A percentile compares a stretch with the other conserved stretches of the same genome.
Conservation (phyloP, 2,888 invertebrate genomes). For the Cyrtodaria siliqua region DNA sequence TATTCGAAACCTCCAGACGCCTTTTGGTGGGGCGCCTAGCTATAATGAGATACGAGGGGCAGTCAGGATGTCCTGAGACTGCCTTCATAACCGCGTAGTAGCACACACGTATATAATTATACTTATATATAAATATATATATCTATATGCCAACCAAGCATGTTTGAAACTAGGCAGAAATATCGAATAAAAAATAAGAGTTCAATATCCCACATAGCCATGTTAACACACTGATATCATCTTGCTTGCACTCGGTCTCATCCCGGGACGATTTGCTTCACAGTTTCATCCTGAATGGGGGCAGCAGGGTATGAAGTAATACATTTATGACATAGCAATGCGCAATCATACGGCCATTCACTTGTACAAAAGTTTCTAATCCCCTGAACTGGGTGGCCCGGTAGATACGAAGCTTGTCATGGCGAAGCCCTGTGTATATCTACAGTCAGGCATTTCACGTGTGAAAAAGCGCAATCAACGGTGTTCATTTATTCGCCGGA, state of each 20-base stretch:
- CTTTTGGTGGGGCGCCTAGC: too few species aligned
- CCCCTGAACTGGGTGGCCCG: conserved; percentile 46
- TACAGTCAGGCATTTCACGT: background rate
- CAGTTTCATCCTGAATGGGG: conserved; percentile 19
- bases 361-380: conserved; percentile 39
- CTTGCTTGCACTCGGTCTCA: conserved; percentile 22
- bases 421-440: background rate
- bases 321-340: conserved; percentile 40
- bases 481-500: background rate
- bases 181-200: too few species aligned
- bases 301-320: conserved; percentile 43
- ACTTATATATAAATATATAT: too few species aligned
- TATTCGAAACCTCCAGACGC: too few species aligned
- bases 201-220: background rate
- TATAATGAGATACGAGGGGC: too few species aligned
- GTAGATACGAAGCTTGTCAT: background rate
- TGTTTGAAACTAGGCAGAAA: too few species aligned
- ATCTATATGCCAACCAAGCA: too few species aligned
- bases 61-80: too few species aligned
- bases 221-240: background rate
- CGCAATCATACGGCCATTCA: conserved; percentile 46
- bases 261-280: conserved; percentile 48
- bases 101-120: too few species aligned
- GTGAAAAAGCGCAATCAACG: conserved; percentile 3
- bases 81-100: too few species aligned